A percentile compares a stretch with the other conserved stretches of the same genome.
Conservation (phyloP, 2,797 vertebrate genomes). For the Rhincodon typus region DNA sequence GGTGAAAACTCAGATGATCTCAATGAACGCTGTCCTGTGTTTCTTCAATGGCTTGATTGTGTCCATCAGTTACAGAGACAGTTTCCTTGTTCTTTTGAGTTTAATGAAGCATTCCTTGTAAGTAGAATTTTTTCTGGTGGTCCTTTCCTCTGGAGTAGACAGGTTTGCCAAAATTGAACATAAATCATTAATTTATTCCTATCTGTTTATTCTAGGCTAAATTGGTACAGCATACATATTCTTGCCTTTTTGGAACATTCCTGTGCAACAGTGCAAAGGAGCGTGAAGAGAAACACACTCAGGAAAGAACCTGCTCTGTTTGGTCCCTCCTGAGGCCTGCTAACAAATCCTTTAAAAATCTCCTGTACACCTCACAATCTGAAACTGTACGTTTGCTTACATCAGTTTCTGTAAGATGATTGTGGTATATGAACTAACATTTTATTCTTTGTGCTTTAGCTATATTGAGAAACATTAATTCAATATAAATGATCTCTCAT, state of each 20-base stretch:
- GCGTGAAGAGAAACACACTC: conserved; percentile 82
- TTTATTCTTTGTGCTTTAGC: neutral
- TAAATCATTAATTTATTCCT: conserved; percentile 27
- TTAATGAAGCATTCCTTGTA: conserved; percentile 97
- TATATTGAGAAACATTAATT: neutral
- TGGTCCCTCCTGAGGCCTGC: conserved; percentile 90
- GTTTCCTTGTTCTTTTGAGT: conserved; percentile 98
- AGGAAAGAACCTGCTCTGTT: conserved; percentile 90
- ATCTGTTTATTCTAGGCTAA: conserved; percentile 70
- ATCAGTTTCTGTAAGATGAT: neutral
- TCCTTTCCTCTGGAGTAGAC: neutral
- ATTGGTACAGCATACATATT: conserved; percentile 95
- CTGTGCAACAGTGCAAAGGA: conserved; percentile 96
- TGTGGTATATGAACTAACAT: neutral
- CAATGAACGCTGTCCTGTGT: conserved; percentile 94
- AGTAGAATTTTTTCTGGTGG: conserved; percentile 46
- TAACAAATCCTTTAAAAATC: conserved; percentile 88
- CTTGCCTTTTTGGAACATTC: conserved; percentile 96
- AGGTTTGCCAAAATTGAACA: neutral
- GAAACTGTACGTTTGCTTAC: conserved; percentile 72
- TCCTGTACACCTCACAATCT: conserved; percentile 92
- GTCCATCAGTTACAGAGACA: conserved; percentile 97
- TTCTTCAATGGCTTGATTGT: conserved; percentile 95
- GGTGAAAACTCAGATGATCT: conserved; percentile 90
- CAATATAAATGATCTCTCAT: neutral